Evolutionary conservation across 2,113 vertebrate genomes (phyloP).

Genomic region (Nasalis larvatus): DNA sequence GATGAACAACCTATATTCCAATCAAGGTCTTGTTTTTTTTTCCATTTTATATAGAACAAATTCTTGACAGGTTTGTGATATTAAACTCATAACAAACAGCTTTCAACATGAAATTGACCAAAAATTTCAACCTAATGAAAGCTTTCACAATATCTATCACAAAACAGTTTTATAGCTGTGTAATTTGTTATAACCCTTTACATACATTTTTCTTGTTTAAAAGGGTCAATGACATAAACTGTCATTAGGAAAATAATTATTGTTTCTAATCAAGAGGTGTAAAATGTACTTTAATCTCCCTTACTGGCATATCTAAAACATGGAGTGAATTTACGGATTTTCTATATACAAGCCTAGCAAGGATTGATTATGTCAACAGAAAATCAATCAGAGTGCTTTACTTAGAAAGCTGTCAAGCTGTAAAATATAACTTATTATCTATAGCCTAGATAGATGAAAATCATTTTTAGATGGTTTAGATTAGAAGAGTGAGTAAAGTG

Average conservation of each 20-base stretch:
- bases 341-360: background rate
- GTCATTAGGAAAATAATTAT: conserved; percentile 44
- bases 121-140: conserved; percentile 10
- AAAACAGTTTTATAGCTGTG: background rate
- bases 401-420: background rate
- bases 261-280: background rate
- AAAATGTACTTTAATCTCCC: background rate
- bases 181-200: conserved; percentile 8
- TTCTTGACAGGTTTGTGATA: conserved; percentile 4
- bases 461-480: conserved; percentile 1
- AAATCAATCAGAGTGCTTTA: background rate
- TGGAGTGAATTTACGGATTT: background rate
- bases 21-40: background rate
- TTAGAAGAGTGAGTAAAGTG: conserved; percentile 38
- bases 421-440: background rate
- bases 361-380: background rate
- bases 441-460: background rate
- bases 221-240: background rate
- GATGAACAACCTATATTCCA: background rate
- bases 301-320: background rate
- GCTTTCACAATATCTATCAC: background rate
- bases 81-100: background rate
- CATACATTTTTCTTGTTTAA: background rate
- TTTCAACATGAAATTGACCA: conserved; percentile 3
- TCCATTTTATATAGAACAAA: conserved; percentile 1